Evolutionary conservation across 1,140 invertebrate species (phyloP).

Genomic region (Formica selysi): DNA sequence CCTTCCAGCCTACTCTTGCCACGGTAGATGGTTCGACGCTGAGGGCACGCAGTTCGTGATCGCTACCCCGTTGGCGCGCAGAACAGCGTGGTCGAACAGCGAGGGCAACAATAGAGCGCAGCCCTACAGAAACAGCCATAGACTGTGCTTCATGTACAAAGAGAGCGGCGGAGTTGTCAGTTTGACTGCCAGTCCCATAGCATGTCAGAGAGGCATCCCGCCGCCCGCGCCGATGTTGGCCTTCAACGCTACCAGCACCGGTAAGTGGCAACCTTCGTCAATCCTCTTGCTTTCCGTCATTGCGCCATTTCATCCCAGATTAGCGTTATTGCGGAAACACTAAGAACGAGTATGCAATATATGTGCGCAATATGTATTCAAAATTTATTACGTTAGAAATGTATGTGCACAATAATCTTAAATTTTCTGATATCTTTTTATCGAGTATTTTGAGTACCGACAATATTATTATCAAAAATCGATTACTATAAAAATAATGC

Average conservation of each 20-base stretch:
- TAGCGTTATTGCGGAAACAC: slow-evolving; percentile 14
- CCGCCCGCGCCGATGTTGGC: slow-evolving; percentile 84
- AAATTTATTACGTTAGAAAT: background rate
- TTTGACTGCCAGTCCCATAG: slow-evolving; percentile 86
- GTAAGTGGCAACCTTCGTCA: slow-evolving; percentile 80
- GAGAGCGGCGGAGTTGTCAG: slow-evolving; percentile 86
- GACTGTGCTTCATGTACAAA: slow-evolving; percentile 88
- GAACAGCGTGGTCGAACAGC: slow-evolving; percentile 80
- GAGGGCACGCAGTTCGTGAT: slow-evolving; percentile 92
- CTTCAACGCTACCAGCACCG: slow-evolving; percentile 88
- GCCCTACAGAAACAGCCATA: slow-evolving; percentile 85
- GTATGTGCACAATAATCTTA: background rate
- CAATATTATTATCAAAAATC: background rate
- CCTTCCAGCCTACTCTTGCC: slow-evolving; percentile 93
- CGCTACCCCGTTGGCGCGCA: slow-evolving; percentile 89
- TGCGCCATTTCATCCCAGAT: slow-evolving; percentile 56
- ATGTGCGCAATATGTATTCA: background rate
- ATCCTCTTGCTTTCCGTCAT: slow-evolving; percentile 34
- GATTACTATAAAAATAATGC: background rate
- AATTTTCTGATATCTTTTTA: background rate
- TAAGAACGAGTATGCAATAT: no score
- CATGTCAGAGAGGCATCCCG: slow-evolving; percentile 86
- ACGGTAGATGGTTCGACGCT: slow-evolving; percentile 91
- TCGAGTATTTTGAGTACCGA: background rate
- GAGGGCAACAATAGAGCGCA: slow-evolving; percentile 85